Evolutionary conservation across 2,113 vertebrate species (phyloP).

Genomic region (Cynoglossus semilaevis): DNA sequence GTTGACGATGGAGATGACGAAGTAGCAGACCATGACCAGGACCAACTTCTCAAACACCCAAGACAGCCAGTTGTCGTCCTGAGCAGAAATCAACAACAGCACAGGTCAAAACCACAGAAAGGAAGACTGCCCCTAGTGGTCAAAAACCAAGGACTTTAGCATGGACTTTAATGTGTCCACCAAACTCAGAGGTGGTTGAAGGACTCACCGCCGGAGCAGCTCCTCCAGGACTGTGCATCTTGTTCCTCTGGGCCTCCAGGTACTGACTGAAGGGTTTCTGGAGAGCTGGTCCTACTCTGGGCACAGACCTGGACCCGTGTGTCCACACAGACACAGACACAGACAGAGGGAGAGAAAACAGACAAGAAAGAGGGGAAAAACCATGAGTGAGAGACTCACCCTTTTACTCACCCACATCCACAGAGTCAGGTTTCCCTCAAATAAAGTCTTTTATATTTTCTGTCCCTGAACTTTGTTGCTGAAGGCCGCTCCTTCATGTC

Average conservation of each 20-base stretch:
- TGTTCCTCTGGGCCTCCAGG: constrained; percentile 93
- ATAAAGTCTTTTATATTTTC: constrained; percentile 24
- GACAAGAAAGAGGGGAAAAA: constrained; percentile 17
- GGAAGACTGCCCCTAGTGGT: too few species aligned
- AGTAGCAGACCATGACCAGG: constrained; percentile 97
- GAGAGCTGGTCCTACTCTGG: constrained; percentile 88
- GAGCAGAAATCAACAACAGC: constrained; percentile 1
- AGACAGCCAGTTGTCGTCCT: constrained; percentile 97
- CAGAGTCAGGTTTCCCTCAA: not conserved
- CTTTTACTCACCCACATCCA: constrained; percentile 2
- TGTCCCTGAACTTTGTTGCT: constrained; percentile 34
- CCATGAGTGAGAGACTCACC: constrained; percentile 82
- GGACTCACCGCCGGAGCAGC: constrained; percentile 83
- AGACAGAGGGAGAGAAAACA: constrained; percentile 25
- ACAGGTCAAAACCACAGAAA: not conserved
- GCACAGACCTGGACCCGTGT: constrained; percentile 80
- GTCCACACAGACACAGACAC: constrained; percentile 46
- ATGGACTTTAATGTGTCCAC: too few species aligned
- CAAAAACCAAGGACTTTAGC: too few species aligned
- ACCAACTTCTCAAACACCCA: constrained; percentile 99
- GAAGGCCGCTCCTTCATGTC: constrained; percentile 33
- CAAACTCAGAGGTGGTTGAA: not conserved
- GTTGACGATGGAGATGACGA: constrained; percentile 96
- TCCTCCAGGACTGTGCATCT: constrained; percentile 86
- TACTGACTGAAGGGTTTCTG: constrained; percentile 98